Conservation (phyloP, 2,888 invertebrate genomes). For the Eupithecia subumbrata region DNA sequence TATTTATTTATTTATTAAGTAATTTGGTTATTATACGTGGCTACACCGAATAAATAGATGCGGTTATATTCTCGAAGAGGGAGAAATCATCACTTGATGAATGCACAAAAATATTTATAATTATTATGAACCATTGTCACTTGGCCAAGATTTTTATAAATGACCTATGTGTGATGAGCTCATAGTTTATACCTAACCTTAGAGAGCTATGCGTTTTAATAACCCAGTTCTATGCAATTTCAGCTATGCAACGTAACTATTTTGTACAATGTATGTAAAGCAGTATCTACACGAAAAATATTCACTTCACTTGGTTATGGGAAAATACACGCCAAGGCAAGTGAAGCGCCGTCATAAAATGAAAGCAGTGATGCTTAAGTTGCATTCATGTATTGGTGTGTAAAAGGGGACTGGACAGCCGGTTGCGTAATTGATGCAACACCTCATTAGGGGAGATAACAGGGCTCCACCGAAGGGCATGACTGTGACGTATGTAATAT, state of each 20-base stretch:
- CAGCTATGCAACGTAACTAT: background rate
- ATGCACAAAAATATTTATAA: background rate
- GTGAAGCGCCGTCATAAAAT: background rate
- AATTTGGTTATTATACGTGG: background rate
- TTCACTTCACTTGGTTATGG: background rate
- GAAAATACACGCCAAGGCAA: background rate
- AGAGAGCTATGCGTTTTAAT: too few species aligned
- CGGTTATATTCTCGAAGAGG: background rate
- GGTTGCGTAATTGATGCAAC: background rate
- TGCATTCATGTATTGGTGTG: background rate
- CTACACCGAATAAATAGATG: background rate
- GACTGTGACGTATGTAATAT: background rate
- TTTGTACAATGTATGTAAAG: background rate
- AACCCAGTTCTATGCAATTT: too few species aligned
- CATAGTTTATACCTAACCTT: too few species aligned
- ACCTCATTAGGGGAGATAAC: background rate
- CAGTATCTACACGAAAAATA: background rate
- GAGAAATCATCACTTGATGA: background rate
- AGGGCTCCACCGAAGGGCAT: background rate
- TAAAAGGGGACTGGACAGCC: background rate
- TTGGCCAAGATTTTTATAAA: too few species aligned
- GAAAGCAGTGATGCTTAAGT: background rate
- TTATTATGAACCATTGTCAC: too few species aligned
- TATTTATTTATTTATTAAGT: too few species aligned
- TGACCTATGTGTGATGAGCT: too few species aligned